Base-by-base conservation (phyloP, 2,113 vertebrate genomes). In the Agapornis roseicollis region DNA sequence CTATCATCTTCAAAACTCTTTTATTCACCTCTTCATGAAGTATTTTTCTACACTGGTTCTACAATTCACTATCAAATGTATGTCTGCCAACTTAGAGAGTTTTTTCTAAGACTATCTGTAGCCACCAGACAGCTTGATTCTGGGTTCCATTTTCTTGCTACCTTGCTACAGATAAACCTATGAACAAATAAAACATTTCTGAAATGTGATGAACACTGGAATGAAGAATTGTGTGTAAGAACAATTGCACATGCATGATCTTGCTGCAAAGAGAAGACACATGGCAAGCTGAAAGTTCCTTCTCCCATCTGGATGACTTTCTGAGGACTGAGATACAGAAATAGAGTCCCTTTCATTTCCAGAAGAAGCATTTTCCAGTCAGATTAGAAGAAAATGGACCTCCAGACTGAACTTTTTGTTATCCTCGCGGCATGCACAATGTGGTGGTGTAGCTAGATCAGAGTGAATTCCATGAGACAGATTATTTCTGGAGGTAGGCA, bases 371-470 rank as follows among this genome's bases (percentile, higher is more conserved):
- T 58, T 93, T 91, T 80, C 37, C 28, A 80, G 49, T 5, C 18
- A 92, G 25, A 85, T 56, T 65, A 49, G 80, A 84, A 42, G 69
- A 90, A 65, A 27, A 25, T 15, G 1, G 46, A 50, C 39, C 42
- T 70, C 17, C 60, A 65, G 8, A 78, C 29, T 49, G 52, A 79
- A 76, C 13, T 69, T 84, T 41, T 28, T 78, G 24, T 3, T 80
- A 20, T 61, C 35, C 44, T 85, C n/a, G 17, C 31, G 78, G 25
- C 52, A 46, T 42, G 18, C 37, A 60, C 13, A 29, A 61, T 55
- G 37, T 0, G 0, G 31, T 71, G 24, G 7, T 61, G 33, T 87
- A 60, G 17, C 52, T 37, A 17, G 25, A 53, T 12, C 0, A 0
- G 37, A 76, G 35, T 17, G 10, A 76, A 72, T 88, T 85, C 70